Evolutionary conservation across 1,140 invertebrate genomes (phyloP), one percentile per base, ranked within the genome.

Genomic region (Bemisia tabaci): DNA sequence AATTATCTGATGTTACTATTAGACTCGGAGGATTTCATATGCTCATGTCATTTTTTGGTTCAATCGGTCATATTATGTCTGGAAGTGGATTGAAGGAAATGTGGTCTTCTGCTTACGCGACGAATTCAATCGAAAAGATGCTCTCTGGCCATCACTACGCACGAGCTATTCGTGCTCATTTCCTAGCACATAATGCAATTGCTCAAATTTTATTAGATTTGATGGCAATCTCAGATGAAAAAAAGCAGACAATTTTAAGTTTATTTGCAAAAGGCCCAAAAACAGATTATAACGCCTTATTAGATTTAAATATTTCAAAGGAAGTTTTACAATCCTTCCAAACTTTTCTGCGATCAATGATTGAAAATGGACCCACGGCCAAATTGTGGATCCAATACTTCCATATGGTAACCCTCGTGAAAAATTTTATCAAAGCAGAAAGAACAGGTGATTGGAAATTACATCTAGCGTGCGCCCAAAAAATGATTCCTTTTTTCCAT

Each of bases 401-500:
- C 73, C 23, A 61, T 25, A 76, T 75, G 75, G 72, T 75, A 74
- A 11, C 72, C 65, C 70, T 79, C 69, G 67, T 75, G 22, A 67
- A 70, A 62, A 67, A 74, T 65, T 80, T 79, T 59, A 71, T 79
- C 70, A 69, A 71, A 67, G 73, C 76, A 69, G 75, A 77, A 71
- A 65, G 71, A 62, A 67, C 67, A 12, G 70, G 72, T 22, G 68
- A 75, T 68, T 77, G 72, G 73, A 22, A 74, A 12, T 59, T 72
- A n/a, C 73, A 78, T 68, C 68, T 77, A n/a, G 67, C 72, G 65
- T 63, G 62, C 65, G 70, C 78, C 22, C 63, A 71, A 26, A 64
- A 73, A 64, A 79, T 79, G 73, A 64, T 78, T 2, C 76, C 75
- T 11, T 76, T 71, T 63, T 77, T 79, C 70, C 74, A 78, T 70